Base-by-base conservation (phyloP, 2,113 vertebrate genomes). In the Tretioscincus oriximinensis region DNA sequence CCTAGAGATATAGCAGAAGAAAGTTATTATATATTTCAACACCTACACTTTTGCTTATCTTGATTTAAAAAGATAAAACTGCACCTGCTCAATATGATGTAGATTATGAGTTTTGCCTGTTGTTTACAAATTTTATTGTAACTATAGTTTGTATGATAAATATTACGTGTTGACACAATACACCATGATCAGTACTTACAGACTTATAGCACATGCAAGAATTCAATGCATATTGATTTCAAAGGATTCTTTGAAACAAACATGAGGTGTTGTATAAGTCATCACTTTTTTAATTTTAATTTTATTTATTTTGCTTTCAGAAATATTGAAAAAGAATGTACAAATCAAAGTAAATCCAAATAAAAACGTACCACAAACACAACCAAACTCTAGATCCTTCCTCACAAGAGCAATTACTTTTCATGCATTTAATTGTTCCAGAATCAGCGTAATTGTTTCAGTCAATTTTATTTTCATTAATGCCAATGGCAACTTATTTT, bases 1-100 rank as follows among this genome's bases (percentile, higher is more conserved):
- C 98, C 98, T 99, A 91, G 49, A 90, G 91, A 90, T 41, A 41
- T n/a, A 92, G 88, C 80, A 93, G 90, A 81, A 87, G 89, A 88
- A 68, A 88, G 35, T 28, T 28, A 78, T 60, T 31, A 66, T 31
- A 66, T 1, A 66, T 29, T 29, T n/a, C 63, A 65, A 58, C 7
- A 71, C 78, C 75, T 26, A 63, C 5, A 49, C 22, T 7, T 72
- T 21, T 12, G 7, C 82, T 28, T 2, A 61, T 84, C n/a, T 41
- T 54, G 9, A 73, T 5, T 26, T 0, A 5, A 11, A 21, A 12
- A 18, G 75, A 51, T 49, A 11, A 47, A 24, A n/a, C 49, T 49
- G n/a, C 24, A 66, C 51, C 35, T 21, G 12, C 2, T 28, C 72
- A 88, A 84, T 49, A 87, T 41, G 54, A n/a, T 54, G 49, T 35